phyloP scores from a whole-genome alignment of 2,888 invertebrate genomes.

The Alentia gelatinosa region DNA sequence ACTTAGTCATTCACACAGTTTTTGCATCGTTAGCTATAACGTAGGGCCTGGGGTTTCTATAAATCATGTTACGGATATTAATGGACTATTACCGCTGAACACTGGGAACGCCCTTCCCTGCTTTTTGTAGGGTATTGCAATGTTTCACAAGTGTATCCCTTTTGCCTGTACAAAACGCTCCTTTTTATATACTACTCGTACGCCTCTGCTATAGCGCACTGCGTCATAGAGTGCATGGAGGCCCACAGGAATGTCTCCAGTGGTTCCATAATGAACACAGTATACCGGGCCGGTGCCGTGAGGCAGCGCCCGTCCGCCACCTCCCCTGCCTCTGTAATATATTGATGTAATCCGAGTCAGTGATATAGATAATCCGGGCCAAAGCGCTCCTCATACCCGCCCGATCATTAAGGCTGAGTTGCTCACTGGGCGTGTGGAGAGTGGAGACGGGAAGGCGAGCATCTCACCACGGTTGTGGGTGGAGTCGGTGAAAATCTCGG shows the following conservation, averaged over 20 bases:
- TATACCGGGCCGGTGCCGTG: neutral
- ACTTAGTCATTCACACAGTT: neutral
- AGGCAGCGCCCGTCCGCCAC: neutral
- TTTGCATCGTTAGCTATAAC: neutral
- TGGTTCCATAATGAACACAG: neutral
- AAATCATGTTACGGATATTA: neutral
- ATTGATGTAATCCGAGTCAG: constrained; percentile 11
- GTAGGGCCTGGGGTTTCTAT: neutral
- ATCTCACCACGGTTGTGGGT: neutral
- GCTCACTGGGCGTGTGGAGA: neutral
- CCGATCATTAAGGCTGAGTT: neutral
- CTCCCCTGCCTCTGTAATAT: neutral
- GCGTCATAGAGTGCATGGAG: neutral
- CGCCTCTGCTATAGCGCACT: neutral
- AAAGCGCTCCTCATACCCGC: neutral
- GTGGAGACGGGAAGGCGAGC: neutral
- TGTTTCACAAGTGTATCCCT: neutral
- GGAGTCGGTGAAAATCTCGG: neutral
- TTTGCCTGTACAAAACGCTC: neutral
- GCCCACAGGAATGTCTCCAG: neutral
- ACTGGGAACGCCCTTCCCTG: too few relatives aligned
- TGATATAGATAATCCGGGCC: neutral
- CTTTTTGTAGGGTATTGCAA: neutral
- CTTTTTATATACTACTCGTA: neutral
- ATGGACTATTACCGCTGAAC: constrained; percentile 1